phyloP scores from a whole-genome alignment of 1,140 invertebrate species.

The Monomorium pharaonis region DNA sequence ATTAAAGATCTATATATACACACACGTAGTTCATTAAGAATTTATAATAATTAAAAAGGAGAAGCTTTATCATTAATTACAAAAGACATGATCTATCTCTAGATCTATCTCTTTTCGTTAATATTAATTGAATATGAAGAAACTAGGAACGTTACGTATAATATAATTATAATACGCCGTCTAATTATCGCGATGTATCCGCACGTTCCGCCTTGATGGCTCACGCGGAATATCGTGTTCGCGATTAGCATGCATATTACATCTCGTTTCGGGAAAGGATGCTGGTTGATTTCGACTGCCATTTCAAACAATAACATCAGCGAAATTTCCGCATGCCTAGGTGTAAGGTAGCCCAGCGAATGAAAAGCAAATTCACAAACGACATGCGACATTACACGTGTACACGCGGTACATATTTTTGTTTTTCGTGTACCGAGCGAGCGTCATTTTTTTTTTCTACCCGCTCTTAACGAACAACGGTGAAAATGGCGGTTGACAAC shows the following conservation, averaged over 20 bases:
- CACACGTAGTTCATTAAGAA: background rate
- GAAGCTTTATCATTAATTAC: background rate
- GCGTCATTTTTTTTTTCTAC: slow-evolving; percentile 12
- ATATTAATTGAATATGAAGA: slow-evolving; percentile 8
- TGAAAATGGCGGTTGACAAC: slow-evolving; percentile 46
- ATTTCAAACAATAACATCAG: slow-evolving; percentile 49
- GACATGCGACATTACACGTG: slow-evolving; percentile 26
- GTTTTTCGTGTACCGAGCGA: background rate
- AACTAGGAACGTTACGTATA: background rate
- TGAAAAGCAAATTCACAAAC: slow-evolving; percentile 28
- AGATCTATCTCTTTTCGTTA: background rate
- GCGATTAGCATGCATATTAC: slow-evolving; percentile 55
- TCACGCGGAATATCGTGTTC: slow-evolving; percentile 27
- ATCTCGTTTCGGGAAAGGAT: slow-evolving; percentile 31
- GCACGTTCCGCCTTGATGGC: slow-evolving; percentile 35
- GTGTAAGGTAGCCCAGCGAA: background rate
- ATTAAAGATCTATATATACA: background rate
- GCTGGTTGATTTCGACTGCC: slow-evolving; percentile 36
- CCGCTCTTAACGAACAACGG: background rate
- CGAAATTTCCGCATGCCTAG: slow-evolving; percentile 8
- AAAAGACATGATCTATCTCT: background rate
- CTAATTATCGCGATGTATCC: slow-evolving; percentile 33
- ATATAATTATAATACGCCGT: slow-evolving; percentile 27
- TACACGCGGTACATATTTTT: too few species aligned
- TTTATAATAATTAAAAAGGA: background rate